Conservation (phyloP, 2,113 vertebrate species). For the Pyrgilauda ruficollis region DNA sequence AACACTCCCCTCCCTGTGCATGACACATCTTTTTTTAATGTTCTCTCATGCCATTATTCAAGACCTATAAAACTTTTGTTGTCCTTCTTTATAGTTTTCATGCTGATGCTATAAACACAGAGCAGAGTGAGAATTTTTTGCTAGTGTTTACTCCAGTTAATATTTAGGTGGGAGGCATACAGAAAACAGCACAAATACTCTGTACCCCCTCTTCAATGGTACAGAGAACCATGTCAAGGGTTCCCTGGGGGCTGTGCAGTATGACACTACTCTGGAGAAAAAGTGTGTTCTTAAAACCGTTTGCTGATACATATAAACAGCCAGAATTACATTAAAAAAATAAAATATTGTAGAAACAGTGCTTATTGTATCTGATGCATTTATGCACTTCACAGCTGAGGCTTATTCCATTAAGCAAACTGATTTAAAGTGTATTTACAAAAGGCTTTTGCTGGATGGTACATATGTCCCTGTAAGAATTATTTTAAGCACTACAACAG, state of each 20-base stretch:
- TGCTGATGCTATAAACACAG: not conserved
- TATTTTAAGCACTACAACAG: not conserved
- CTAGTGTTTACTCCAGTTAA: not conserved
- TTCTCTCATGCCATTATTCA: not conserved
- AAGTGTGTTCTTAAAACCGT: not conserved
- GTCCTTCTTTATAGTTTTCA: not conserved
- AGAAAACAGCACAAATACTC: not conserved
- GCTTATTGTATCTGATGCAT: not conserved
- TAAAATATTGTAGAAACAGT: not conserved
- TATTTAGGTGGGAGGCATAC: not conserved
- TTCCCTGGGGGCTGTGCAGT: not conserved
- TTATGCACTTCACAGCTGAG: not conserved
- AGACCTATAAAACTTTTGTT: not conserved
- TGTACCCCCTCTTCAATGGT: not conserved
- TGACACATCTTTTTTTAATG: not conserved
- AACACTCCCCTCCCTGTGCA: fast-evolving
- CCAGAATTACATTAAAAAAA: not conserved
- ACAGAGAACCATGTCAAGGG: not conserved
- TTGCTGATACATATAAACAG: not conserved
- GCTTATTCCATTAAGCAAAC: not conserved
- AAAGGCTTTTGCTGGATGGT: not conserved
- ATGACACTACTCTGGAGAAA: not conserved
- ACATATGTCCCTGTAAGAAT: not conserved
- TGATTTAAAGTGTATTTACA: not conserved
- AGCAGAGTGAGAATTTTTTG: not conserved